Evolutionary conservation across 2,888 invertebrate genomes (phyloP), one percentile per base, ranked within the genome.

Genomic region (Pristionchus exspectatus): DNA sequence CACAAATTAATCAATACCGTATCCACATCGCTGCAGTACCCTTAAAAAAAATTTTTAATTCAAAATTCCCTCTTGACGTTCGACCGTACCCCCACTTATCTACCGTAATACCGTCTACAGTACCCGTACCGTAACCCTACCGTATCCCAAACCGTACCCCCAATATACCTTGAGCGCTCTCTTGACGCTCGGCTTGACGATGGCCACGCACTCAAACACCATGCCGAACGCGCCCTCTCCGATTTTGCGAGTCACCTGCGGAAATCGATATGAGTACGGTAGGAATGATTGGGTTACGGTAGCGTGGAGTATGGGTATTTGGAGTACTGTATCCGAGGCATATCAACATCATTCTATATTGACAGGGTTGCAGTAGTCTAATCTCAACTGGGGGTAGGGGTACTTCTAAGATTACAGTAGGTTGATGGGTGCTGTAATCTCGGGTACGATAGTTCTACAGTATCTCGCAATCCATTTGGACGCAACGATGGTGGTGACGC

Each of bases 151-250:
- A 50, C 44, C 44, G 9, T 50, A 50, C 18, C 21, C 21, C 66
- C 44, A 50, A 44, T 16, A 16, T 27, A 66, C 86, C 66, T 86
- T 86, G 63, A 86, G 38, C 33, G 86, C 86, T 24, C 86, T 21
- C 21, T 50, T 86, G 44, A 50, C 30, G 54, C 44, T 66, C 27
- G 86, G 63, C 21, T 38, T 33, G 10, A 18, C 21, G 21, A 44
- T 33, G 66, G n/a, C 7, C 5, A 86, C 16, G 27, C 86, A 86
- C 66, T 86, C 86, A n/a, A 38, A 86, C 18, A 86, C 86, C 86
- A 86, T 86, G 21, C 86, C 86, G 66, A 86, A 86, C 9, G 86
- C 86, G 21, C 86, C 86, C 44, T 86, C 86, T 4, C 86, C 86
- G 38, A 86, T 63, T 14, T 86, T 86, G n/a, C 86, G 86, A 33